Evolutionary conservation across 1,140 invertebrate genomes (phyloP).

Genomic region (Tribolium madens): DNA sequence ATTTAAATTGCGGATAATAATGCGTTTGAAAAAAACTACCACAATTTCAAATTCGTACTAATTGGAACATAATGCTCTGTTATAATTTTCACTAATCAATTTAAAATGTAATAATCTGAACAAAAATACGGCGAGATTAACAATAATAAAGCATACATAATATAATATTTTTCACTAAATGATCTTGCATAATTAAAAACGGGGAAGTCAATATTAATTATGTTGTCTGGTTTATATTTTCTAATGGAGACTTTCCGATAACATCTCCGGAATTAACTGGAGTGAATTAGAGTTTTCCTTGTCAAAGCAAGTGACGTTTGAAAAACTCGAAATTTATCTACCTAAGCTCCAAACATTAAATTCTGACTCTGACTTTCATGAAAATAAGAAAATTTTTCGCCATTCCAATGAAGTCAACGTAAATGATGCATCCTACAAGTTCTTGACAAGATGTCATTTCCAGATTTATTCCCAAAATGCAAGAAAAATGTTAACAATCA

Average conservation of each 20-base stretch:
- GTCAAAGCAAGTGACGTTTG: slow-evolving; percentile 9
- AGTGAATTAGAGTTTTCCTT: slow-evolving; percentile 11
- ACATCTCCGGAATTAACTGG: slow-evolving; percentile 1
- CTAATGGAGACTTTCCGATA: background rate
- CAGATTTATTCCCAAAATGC: no score
- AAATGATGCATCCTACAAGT: background rate
- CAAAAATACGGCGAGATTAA: background rate
- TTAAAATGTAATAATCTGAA: background rate
- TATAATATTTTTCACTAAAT: background rate
- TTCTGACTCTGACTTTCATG: background rate
- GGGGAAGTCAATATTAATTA: background rate
- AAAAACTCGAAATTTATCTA: slow-evolving; percentile 6
- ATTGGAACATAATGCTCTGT: background rate
- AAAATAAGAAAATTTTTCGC: background rate
- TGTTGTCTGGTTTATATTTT: background rate
- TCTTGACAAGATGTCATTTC: no score
- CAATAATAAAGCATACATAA: background rate
- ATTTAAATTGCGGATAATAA: background rate
- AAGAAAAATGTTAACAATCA: no score
- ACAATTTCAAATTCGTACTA: background rate
- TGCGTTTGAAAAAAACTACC: background rate
- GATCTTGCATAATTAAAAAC: background rate
- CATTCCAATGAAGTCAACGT: background rate
- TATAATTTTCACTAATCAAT: background rate
- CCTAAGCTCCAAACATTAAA: slow-evolving; percentile 2